Conservation (phyloP, 2,113 vertebrate species). For the Falcunculus frontatus region DNA sequence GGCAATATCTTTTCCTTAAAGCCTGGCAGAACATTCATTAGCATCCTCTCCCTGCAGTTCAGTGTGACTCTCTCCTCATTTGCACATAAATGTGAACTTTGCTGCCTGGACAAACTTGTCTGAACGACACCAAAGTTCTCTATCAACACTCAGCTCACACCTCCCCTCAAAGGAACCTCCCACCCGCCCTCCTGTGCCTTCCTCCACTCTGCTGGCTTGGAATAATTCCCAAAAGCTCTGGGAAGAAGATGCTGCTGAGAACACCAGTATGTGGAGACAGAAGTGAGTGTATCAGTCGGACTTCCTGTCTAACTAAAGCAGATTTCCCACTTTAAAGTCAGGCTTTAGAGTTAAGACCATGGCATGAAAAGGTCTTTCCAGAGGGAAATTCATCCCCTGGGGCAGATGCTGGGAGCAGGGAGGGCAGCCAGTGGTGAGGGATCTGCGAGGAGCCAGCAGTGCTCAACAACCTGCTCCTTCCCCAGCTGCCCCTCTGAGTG, state of each 20-base stretch:
- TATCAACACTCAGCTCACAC: background rate
- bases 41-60: constrained; percentile 28
- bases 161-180: background rate
- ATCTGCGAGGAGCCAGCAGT: background rate
- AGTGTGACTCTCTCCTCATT: constrained; percentile 36
- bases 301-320: background rate
- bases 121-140: background rate
- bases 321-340: background rate
- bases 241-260: background rate
- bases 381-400: background rate
- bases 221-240: background rate
- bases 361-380: background rate
- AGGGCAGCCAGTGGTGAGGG: background rate
- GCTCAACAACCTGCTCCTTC: background rate
- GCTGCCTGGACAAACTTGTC: background rate
- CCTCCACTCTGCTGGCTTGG: background rate
- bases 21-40: constrained; percentile 59
- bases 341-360: background rate
- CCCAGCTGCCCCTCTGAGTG: background rate
- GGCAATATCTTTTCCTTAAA: constrained; percentile 65
- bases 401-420: background rate
- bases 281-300: background rate
- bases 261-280: background rate
- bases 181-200: background rate
- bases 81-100: constrained; percentile 58